Percentiles rank a stretch among this genome's conserved stretches.
Evolutionary conservation across 2,888 invertebrate genomes (phyloP).

Genomic region (Phaedon cochleariae): DNA sequence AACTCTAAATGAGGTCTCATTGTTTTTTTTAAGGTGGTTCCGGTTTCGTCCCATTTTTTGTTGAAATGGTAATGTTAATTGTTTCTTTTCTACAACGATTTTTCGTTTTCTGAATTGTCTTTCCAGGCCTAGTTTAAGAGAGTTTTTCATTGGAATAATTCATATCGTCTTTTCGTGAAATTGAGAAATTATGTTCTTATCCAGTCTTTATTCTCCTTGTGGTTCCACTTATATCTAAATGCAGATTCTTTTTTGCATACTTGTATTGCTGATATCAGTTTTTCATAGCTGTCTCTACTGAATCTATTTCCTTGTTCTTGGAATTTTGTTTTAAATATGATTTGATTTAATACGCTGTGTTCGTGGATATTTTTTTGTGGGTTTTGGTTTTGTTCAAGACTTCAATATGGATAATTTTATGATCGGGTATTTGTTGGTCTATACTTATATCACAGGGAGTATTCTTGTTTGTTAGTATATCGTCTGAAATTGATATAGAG

Average conservation of each 20-base stretch:
- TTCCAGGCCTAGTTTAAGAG: not conserved
- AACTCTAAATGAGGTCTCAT: not conserved
- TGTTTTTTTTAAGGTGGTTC: not conserved
- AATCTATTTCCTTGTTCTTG: not conserved
- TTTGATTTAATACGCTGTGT: constrained; percentile 2
- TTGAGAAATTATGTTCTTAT: not conserved
- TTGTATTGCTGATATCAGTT: constrained; percentile 10
- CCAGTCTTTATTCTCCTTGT: not conserved
- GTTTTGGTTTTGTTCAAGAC: constrained; percentile 7
- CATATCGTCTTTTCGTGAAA: not conserved
- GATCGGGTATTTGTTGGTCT: not conserved
- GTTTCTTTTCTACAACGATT: not conserved
- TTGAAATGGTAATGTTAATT: too few species aligned
- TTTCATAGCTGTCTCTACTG: not conserved
- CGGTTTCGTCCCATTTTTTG: too few species aligned
- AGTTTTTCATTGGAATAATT: not conserved
- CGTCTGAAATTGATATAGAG: not conserved
- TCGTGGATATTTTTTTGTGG: not conserved
- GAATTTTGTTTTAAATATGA: not conserved
- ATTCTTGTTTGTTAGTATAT: not conserved
- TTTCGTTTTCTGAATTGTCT: not conserved
- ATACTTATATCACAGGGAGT: not conserved
- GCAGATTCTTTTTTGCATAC: not conserved
- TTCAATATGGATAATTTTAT: not conserved
- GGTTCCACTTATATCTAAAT: not conserved